Evolutionary conservation across 1,140 invertebrate genomes (phyloP).

Genomic region (Drosophila pseudoananassae): DNA sequence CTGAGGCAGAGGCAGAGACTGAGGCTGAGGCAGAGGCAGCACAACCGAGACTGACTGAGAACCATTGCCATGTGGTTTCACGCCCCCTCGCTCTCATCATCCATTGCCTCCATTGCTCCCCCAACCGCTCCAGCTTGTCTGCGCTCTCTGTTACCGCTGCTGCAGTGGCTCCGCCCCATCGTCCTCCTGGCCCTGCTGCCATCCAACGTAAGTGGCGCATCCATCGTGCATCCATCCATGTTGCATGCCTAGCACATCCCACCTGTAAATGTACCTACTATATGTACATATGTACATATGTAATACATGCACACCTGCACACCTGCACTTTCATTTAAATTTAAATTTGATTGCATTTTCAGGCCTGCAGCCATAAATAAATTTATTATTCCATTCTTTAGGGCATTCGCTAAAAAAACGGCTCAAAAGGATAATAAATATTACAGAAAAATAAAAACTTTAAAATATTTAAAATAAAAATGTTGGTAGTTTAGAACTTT

Average conservation of each 20-base stretch:
- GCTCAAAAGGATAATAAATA: background rate
- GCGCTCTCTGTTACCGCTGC: conserved; percentile 8
- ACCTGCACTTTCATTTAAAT: conserved; percentile 4
- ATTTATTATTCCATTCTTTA: conserved; percentile 1
- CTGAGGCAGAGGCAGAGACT: conserved; percentile 27
- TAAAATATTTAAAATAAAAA: too few relatives aligned
- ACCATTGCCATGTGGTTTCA: conserved; percentile 41
- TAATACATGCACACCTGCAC: background rate
- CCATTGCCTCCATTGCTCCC: conserved; percentile 4
- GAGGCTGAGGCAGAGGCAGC: conserved; percentile 31
- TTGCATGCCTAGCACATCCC: background rate
- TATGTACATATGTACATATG: too few relatives aligned
- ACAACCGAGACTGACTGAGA: background rate
- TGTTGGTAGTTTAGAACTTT: too few relatives aligned
- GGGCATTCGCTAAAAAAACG: background rate
- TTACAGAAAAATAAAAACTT: too few relatives aligned
- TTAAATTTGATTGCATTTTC: conserved; percentile 25
- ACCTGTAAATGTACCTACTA: conserved; percentile 5
- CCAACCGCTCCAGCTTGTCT: background rate
- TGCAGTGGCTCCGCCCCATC: conserved; percentile 30
- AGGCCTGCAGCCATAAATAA: conserved; percentile 6
- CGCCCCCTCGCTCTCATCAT: conserved; percentile 28
- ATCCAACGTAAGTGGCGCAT: conserved; percentile 34
- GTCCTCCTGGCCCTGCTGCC: conserved; percentile 23
- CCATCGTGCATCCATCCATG: conserved; percentile 6